Percentiles rank a stretch among this genome's conserved stretches.
Conservation (phyloP, 1,140 invertebrate genomes). For the Fragariocoptes setiger region DNA sequence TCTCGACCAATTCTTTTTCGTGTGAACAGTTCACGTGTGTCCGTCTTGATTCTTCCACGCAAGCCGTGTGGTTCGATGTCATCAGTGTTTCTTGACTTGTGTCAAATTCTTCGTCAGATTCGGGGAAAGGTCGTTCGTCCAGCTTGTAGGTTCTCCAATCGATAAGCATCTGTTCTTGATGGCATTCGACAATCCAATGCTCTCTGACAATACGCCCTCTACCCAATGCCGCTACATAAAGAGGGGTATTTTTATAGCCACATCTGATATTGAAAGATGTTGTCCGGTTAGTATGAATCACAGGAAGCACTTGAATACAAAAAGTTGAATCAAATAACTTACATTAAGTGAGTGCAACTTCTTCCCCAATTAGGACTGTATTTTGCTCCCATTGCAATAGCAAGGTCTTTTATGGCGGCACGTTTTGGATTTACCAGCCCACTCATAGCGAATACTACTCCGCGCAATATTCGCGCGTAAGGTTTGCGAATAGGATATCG, state of each 20-base stretch:
- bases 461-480: slow-evolving; percentile 25
- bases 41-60: no score
- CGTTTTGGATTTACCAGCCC: slow-evolving; percentile 53
- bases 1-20: no score
- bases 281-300: background rate
- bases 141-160: slow-evolving; percentile 26
- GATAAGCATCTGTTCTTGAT: slow-evolving; percentile 25
- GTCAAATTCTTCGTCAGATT: background rate
- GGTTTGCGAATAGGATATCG: slow-evolving; percentile 16
- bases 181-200: slow-evolving; percentile 39
- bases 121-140: background rate
- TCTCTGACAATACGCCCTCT: slow-evolving; percentile 33
- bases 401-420: slow-evolving; percentile 28
- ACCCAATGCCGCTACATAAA: slow-evolving; percentile 36
- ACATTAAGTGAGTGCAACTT: slow-evolving; percentile 49
- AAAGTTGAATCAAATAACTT: slow-evolving; percentile 13
- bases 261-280: slow-evolving; percentile 31
- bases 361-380: slow-evolving; percentile 39
- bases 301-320: background rate
- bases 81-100: background rate
- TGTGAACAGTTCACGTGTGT: no score
- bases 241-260: slow-evolving; percentile 58
- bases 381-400: slow-evolving; percentile 38
- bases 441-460: slow-evolving; percentile 42
- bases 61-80: no score